phyloP scores from a whole-genome alignment of 2,113 vertebrate genomes.

The Hippocampus comes region DNA sequence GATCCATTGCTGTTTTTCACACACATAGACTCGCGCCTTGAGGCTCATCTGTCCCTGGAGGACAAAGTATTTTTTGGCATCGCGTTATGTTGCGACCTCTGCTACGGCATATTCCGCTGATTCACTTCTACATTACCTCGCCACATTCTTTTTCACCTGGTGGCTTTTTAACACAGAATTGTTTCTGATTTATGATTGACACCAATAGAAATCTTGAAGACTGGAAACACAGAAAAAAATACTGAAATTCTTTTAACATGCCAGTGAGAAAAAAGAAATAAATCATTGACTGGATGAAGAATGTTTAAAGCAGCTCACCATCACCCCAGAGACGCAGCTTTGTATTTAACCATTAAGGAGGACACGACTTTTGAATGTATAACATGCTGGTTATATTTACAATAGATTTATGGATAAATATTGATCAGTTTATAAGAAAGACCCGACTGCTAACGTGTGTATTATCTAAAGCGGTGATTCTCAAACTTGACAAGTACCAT shows the following conservation, averaged over 20 bases:
- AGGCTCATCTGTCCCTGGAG: slow-evolving; percentile 33
- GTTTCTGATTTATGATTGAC: not conserved
- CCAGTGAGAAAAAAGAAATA: not conserved
- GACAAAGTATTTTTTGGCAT: slow-evolving; percentile 61
- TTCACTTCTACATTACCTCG: slow-evolving; percentile 28
- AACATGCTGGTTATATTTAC: not conserved
- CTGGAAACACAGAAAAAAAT: not conserved
- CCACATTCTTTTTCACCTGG: not conserved
- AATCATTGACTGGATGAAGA: not conserved
- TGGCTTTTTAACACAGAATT: slow-evolving; percentile 4
- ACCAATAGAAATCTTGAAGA: not conserved
- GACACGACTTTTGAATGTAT: not conserved
- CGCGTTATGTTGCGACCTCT: slow-evolving; percentile 63
- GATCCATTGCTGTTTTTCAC: slow-evolving; percentile 42
- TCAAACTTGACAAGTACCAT: no score
- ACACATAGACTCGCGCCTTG: slow-evolving; percentile 18
- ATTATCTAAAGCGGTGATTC: no score
- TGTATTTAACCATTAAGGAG: not conserved
- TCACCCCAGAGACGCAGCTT: not conserved
- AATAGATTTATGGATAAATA: not conserved
- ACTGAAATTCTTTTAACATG: not conserved
- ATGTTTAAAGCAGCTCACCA: no score
- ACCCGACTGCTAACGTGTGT: no score
- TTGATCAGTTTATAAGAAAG: not conserved
- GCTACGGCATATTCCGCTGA: slow-evolving; percentile 49